Percentiles rank a stretch among this genome's conserved stretches.
Conservation (phyloP, 2,888 invertebrate genomes). For the Chloromyia formosa region DNA sequence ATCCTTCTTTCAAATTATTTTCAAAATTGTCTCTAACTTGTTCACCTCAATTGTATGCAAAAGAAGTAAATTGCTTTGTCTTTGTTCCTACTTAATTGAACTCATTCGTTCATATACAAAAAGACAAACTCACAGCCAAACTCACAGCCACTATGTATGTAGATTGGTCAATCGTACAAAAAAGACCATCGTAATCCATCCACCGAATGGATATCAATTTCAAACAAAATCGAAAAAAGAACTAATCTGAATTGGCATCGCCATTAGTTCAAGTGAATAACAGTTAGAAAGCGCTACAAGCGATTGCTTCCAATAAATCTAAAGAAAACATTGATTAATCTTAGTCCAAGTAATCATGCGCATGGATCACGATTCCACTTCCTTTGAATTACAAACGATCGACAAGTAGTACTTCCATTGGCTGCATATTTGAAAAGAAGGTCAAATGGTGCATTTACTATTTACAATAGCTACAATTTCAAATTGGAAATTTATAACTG, state of each 20-base stretch:
- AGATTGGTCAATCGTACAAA: too few relatives aligned
- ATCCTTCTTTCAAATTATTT: too few relatives aligned
- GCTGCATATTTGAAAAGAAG: conserved; percentile 14
- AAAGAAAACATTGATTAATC: conserved; percentile 38
- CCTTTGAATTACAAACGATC: conserved; percentile 1
- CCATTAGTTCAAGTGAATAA: conserved; percentile 14
- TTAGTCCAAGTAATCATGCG: conserved; percentile 21
- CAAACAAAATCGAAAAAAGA: not conserved
- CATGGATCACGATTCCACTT: conserved; percentile 36
- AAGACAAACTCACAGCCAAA: too few relatives aligned
- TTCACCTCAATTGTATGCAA: too few relatives aligned
- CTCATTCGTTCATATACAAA: too few relatives aligned
- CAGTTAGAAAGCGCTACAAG: conserved; percentile 35
- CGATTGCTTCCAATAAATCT: conserved; percentile 36
- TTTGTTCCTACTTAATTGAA: too few relatives aligned
- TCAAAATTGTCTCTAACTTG: too few relatives aligned
- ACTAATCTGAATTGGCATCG: conserved; percentile 5
- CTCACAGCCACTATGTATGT: too few relatives aligned
- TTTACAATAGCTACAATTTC: conserved; percentile 18
- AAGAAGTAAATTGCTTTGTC: too few relatives aligned
- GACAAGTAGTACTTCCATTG: not conserved
- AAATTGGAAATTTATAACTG: conserved; percentile 9
- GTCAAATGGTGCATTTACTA: conserved; percentile 6
- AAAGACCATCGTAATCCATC: not conserved
- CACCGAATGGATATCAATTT: conserved; percentile 30